Base-by-base conservation (phyloP, 2,113 vertebrate genomes). In the Gavialis gangeticus region DNA sequence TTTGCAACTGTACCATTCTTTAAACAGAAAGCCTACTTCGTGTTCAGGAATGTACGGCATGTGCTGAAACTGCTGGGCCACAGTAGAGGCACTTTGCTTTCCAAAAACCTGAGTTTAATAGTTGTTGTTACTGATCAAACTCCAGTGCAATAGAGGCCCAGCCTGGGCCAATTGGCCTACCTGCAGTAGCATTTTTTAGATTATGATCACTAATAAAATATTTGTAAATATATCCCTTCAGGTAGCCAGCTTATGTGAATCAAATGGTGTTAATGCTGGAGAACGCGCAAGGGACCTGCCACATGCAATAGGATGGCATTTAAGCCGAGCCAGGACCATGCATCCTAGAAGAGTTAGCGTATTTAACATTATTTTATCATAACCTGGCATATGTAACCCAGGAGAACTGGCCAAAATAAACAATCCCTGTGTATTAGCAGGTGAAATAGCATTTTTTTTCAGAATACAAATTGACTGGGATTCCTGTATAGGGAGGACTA, bases 371-470 rank as follows among this genome's bases (percentile, higher is more conserved):
- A 92, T 84, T 82, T 94, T 91, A 94, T 93, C 87, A 77, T 89
- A 86, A 82, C 76, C 88, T 97, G 95, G 88, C 94, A 79, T 63
- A 77, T 54, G 46, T 24, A 91, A 88, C 37, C 67, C 4, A 3
- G 19, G 56, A 84, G 81, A 37, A 9, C 5, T 56, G 59, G 93
- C 96, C 96, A 96, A 91, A 92, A 73, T 76, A 95, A 95, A 93
- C 80, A 96, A 64, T 87, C 78, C 56, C 82, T 2, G 0, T 93
- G 87, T 95, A 89, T 91, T 96, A 95, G 95, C 92, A 96, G 97
- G 96, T 96, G 95, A 77, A 93, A 94, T 81, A 94, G 92, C 62
- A 21, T 85, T 91, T 86, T 97, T 95, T 95, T 90, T 90, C 91
- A 94, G 81, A 90, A n/a, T 82, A 64, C 82, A 73, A 25, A 76